A percentile compares a stretch with the other conserved stretches of the same genome.
phyloP scores from a whole-genome alignment of 2,797 vertebrate genomes.

The Austrolebias charrua region DNA sequence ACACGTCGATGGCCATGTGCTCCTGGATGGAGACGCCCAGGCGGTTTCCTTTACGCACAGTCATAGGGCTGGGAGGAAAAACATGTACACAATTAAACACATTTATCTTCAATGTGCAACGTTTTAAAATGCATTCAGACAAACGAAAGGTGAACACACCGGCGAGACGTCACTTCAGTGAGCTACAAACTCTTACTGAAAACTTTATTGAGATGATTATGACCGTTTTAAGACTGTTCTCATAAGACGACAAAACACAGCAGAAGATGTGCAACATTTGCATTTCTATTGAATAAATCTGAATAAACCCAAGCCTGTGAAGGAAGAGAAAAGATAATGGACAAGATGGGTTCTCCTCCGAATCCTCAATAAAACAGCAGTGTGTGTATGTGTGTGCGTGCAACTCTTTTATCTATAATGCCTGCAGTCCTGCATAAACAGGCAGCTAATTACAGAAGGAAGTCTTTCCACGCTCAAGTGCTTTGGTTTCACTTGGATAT shows the following conservation, averaged over 20 bases:
- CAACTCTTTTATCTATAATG: slow-evolving; percentile 34
- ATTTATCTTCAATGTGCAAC: background rate
- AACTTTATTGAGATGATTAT: slow-evolving; percentile 41
- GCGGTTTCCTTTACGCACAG: slow-evolving; percentile 74
- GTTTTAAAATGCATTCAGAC: background rate
- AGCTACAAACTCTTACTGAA: slow-evolving; percentile 23
- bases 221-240: slow-evolving; percentile 32
- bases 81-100: slow-evolving; percentile 2
- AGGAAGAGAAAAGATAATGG: slow-evolving; percentile 37
- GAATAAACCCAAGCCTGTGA: slow-evolving; percentile 40
- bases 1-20: slow-evolving; percentile 88
- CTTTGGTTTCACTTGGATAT: background rate
- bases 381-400: background rate
- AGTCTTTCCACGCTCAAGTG: slow-evolving; percentile 13
- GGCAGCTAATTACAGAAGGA: slow-evolving; percentile 45
- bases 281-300: slow-evolving; percentile 55
- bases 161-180: background rate
- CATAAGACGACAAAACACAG: slow-evolving; percentile 37
- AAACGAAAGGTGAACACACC: background rate
- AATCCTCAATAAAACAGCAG: slow-evolving; percentile 37
- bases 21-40: slow-evolving; percentile 86
- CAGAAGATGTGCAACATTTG: slow-evolving; percentile 49
- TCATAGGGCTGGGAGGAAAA: slow-evolving; percentile 67
- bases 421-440: slow-evolving; percentile 30
- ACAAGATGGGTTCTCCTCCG: slow-evolving; percentile 32